Percentiles rank a stretch among this genome's conserved stretches.
Evolutionary conservation across 92 coral and sea anemone genomes (phyloP).

Genomic region (Actinostola sp.): DNA sequence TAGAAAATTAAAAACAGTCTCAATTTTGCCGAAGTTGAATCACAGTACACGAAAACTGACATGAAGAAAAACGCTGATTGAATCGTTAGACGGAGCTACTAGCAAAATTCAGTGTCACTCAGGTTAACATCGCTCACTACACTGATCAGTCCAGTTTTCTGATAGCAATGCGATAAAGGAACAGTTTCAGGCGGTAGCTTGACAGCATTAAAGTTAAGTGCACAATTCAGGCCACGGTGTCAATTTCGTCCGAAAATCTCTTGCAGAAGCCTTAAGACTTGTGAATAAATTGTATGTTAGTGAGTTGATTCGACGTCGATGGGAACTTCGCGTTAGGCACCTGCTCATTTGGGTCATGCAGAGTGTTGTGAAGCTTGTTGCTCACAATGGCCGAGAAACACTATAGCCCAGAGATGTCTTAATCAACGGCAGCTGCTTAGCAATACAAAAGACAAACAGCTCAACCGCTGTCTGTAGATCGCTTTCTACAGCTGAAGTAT

Average conservation of each 20-base stretch:
- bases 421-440: conserved; percentile 31
- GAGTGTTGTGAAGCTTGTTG: background rate
- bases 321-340: conserved; percentile 26
- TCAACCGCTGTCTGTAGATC: conserved; percentile 21
- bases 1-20: no score
- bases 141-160: no score
- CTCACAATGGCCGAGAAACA: conserved; percentile 16
- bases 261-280: conserved; percentile 16
- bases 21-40: no score
- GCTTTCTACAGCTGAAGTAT: conserved; percentile 16
- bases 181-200: conserved; percentile 3
- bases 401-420: conserved; percentile 37
- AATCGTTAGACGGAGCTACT: no score
- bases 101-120: no score
- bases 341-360: conserved; percentile 28
- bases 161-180: background rate
- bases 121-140: conserved; percentile 1
- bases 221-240: background rate
- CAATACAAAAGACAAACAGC: conserved; percentile 12
- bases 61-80: no score
- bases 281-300: conserved; percentile 11
- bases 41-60: no score
- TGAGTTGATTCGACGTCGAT: conserved; percentile 17
- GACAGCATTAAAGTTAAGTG: background rate
- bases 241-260: conserved; percentile 16